Percentiles rank a stretch among this genome's conserved stretches.
phyloP scores from a whole-genome alignment of 2,797 vertebrate species.

The Tapirus indicus region DNA sequence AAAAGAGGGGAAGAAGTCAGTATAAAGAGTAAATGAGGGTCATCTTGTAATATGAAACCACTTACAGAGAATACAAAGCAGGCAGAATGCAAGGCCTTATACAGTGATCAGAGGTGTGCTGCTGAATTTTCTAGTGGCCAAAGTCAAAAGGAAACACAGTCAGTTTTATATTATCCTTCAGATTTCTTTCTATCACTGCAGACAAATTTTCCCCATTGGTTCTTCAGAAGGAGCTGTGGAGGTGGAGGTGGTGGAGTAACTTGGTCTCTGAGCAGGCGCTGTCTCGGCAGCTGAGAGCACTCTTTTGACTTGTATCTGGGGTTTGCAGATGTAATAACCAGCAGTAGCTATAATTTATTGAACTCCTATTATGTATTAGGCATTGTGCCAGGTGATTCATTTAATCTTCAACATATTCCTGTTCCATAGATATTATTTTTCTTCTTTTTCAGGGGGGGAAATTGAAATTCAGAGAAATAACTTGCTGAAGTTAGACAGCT shows the following conservation, averaged over 20 bases:
- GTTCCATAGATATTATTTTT: not conserved
- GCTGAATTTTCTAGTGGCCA: not conserved
- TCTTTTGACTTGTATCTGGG: not conserved
- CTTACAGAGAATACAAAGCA: not conserved
- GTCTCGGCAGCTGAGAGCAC: not conserved
- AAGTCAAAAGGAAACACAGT: not conserved
- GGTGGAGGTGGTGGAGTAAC: not conserved
- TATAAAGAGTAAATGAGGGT: not conserved
- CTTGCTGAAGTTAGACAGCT: slow-evolving; percentile 2
- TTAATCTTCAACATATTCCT: not conserved
- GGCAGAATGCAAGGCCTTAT: not conserved
- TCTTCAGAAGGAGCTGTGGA: not conserved
- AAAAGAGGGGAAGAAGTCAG: not conserved
- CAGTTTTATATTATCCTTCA: not conserved
- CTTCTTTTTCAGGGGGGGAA: slow-evolving; percentile 5
- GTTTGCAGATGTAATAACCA: not conserved
- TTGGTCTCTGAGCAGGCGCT: not conserved
- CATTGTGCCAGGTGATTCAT: not conserved
- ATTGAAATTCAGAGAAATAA: slow-evolving; percentile 58
- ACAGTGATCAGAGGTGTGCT: not conserved
- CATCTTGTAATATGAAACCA: not conserved
- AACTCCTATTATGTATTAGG: not conserved
- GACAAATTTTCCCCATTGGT: not conserved
- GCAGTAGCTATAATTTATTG: not conserved
- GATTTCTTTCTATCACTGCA: not conserved